Conservation (phyloP, 2,797 vertebrate species). For the Malurus leucopterus region DNA sequence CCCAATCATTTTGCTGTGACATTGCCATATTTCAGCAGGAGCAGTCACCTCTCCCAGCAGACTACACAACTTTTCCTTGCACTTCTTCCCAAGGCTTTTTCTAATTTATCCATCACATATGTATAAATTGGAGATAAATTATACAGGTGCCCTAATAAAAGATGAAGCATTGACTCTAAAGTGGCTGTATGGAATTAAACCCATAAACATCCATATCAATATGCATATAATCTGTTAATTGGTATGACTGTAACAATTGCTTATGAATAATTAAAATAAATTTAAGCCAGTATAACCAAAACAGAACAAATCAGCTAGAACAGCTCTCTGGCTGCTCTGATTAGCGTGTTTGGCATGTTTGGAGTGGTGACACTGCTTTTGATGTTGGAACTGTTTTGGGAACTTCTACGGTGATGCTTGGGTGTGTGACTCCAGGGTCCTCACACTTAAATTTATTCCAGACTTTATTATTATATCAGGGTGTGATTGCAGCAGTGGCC, state of each 20-base stretch:
- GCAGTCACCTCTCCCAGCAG: background rate
- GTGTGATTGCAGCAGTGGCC: background rate
- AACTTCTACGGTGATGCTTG: background rate
- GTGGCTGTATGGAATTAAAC: background rate
- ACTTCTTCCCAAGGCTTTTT: background rate
- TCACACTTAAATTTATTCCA: background rate
- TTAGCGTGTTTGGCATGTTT: background rate
- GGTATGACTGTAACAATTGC: background rate
- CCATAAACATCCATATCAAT: background rate
- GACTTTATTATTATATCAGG: background rate
- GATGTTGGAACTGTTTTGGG: background rate
- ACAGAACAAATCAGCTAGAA: background rate
- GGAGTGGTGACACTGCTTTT: background rate
- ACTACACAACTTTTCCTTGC: background rate
- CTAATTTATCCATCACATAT: background rate
- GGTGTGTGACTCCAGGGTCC: background rate
- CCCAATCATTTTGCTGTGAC: background rate
- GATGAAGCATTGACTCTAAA: background rate
- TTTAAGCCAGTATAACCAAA: background rate
- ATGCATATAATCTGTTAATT: background rate
- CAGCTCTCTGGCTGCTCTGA: background rate
- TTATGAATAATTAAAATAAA: background rate
- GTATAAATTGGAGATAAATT: background rate
- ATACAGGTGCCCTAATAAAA: background rate
- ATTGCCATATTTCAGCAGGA: background rate